Base-by-base conservation (phyloP, 2,113 vertebrate species). In the Aphyosemion australe region DNA sequence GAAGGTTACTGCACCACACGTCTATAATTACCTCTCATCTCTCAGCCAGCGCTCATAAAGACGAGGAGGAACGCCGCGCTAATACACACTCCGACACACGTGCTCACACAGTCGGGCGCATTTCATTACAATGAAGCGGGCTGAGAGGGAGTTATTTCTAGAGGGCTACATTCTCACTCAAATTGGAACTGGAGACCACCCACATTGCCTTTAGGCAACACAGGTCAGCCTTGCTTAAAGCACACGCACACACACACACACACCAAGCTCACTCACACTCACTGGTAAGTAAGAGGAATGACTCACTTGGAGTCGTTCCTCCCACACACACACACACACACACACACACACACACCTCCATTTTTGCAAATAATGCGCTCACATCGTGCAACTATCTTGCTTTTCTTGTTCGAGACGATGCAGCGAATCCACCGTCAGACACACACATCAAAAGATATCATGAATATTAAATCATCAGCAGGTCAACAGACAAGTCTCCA, bases 21-120 rank as follows among this genome's bases (percentile, higher is more conserved):
- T 88, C 84, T 89, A 87, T 90, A 90, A 90, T 90, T 87, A 89
- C 86, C 82, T 87, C 82, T 90, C 80, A 85, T 83, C 80, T 85
- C 84, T 80, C 78, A 82, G 74, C 65, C 76, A 48, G 70, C 58
- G 71, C 86, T 79, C 79, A 85, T 76, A 76, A 78, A 87, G 79
- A 85, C 87, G 84, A 84, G 43, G 5, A 80, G 79, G 83, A 82
- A 84, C 32, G 79, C 80, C 72, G 81, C 50, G 76, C 65, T 63
- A 60, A 51, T 43, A 52, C 80, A 72, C 84, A 62, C 69, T 46
- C 76, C 18, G 12, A 48, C 62, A 59, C 78, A 72, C 61, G 48
- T 72, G 65, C 60, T 54, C 63, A 61, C 80, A 69, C 62, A 51
- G 69, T 59, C 55, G 71, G 69, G 65, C 39, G 20, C 80, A 72